Conservation (phyloP, 1,140 invertebrate genomes). For the Ptiloglossa arizonensis region DNA sequence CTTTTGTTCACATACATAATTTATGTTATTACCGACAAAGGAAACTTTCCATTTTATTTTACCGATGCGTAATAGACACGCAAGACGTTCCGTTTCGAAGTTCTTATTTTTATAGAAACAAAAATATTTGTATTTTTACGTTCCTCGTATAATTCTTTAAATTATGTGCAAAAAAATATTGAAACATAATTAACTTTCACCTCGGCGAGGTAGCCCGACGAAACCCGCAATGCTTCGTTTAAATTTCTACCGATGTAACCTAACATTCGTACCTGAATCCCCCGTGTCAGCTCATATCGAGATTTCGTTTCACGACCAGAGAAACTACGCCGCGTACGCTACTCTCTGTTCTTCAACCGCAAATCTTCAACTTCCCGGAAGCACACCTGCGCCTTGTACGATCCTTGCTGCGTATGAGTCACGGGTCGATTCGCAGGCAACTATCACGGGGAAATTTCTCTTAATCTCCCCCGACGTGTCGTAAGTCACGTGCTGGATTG, state of each 20-base stretch:
- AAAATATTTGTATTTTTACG: too few species aligned
- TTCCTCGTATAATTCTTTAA: too few species aligned
- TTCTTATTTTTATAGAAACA: too few species aligned
- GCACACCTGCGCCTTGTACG: conserved; percentile 16
- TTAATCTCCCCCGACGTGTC: conserved; percentile 32
- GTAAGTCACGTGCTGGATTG: conserved; percentile 52
- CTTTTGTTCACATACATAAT: too few species aligned
- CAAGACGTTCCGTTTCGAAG: too few species aligned
- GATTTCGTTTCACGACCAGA: neutral
- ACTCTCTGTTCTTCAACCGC: neutral
- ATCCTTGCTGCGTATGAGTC: conserved; percentile 29
- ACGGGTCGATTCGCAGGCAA: conserved; percentile 7
- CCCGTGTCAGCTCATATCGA: conserved; percentile 22
- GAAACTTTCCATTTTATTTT: too few species aligned
- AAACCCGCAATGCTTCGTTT: neutral
- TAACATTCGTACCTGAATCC: neutral
- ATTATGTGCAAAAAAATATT: too few species aligned
- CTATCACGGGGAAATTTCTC: conserved; percentile 37
- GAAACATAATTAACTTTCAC: neutral
- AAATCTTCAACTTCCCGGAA: conserved; percentile 20
- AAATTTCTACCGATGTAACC: neutral
- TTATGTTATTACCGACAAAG: too few species aligned
- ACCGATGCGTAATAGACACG: too few species aligned
- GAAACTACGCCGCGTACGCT: neutral
- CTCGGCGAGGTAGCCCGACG: neutral